Evolutionary conservation across 1,140 invertebrate species (phyloP).

Genomic region (Armadillidium nasatum): DNA sequence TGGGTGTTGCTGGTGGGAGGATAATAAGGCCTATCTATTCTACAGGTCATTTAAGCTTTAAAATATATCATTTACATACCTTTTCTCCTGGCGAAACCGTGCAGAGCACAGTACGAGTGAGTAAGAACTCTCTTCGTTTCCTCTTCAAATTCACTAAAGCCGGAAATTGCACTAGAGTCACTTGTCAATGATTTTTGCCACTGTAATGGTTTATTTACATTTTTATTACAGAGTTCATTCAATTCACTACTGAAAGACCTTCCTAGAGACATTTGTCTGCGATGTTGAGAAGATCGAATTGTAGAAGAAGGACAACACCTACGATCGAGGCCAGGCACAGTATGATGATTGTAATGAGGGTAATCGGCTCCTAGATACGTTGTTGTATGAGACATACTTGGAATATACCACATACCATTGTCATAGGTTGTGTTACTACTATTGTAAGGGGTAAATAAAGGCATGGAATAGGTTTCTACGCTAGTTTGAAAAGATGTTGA

Average conservation of each 20-base stretch:
- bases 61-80: too few species aligned
- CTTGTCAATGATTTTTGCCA: neutral
- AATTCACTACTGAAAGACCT: neutral
- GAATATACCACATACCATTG: conserved; percentile 10
- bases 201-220: neutral
- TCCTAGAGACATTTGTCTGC: neutral
- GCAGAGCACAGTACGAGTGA: neutral
- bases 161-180: neutral
- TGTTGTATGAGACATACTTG: neutral
- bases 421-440: neutral
- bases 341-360: conserved; percentile 1
- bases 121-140: neutral
- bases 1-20: too few species aligned
- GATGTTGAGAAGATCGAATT: neutral
- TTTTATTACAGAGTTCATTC: neutral
- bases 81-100: neutral
- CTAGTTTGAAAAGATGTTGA: neutral
- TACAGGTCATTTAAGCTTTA: too few species aligned
- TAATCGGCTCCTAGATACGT: neutral
- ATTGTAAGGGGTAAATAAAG: neutral
- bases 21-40: too few species aligned
- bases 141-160: neutral
- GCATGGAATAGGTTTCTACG: neutral
- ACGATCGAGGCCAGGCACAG: neutral
- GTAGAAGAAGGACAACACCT: neutral